Conservation (phyloP, 2,113 vertebrate species). For the Tapirus terrestris region DNA sequence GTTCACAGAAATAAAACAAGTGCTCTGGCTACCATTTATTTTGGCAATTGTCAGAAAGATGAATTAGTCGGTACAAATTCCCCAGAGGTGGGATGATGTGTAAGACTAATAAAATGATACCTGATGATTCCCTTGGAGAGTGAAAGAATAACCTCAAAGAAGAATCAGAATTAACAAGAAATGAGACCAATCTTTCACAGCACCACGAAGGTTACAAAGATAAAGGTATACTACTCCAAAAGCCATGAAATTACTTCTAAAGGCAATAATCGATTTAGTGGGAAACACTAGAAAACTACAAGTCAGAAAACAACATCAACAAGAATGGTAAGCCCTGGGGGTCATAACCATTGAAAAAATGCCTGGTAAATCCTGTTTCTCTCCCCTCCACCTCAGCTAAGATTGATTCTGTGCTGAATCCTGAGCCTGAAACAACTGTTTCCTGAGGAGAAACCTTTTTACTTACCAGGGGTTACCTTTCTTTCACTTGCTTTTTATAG, state of each 20-base stretch:
- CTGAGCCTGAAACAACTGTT: conserved; percentile 21
- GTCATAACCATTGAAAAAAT: background rate
- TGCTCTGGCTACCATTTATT: conserved; percentile 55
- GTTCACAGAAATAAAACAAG: conserved; percentile 37
- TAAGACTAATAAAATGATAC: conserved; percentile 68
- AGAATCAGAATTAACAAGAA: conserved; percentile 71
- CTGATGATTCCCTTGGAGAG: conserved; percentile 60
- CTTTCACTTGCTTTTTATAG: conserved; percentile 28
- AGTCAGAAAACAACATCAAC: conserved; percentile 53
- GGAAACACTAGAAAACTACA: conserved; percentile 63
- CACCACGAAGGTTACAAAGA: conserved; percentile 64
- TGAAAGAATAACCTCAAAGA: conserved; percentile 51
- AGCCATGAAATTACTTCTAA: conserved; percentile 70
- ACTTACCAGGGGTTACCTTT: conserved; percentile 6
- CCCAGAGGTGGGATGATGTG: conserved; percentile 57
- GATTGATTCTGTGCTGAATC: conserved; percentile 22
- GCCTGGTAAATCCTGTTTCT: conserved; percentile 13
- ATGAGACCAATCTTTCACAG: conserved; percentile 79
- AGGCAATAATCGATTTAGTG: conserved; percentile 69
- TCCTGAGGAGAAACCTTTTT: conserved; percentile 8
- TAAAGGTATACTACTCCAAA: conserved; percentile 53
- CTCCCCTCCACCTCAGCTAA: conserved; percentile 19
- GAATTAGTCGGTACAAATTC: conserved; percentile 69
- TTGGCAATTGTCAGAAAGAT: conserved; percentile 64
- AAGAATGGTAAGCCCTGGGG: conserved; percentile 55